Evolutionary conservation across 2,113 vertebrate species (phyloP).

Genomic region (Telmatochromis bifrenatus): DNA sequence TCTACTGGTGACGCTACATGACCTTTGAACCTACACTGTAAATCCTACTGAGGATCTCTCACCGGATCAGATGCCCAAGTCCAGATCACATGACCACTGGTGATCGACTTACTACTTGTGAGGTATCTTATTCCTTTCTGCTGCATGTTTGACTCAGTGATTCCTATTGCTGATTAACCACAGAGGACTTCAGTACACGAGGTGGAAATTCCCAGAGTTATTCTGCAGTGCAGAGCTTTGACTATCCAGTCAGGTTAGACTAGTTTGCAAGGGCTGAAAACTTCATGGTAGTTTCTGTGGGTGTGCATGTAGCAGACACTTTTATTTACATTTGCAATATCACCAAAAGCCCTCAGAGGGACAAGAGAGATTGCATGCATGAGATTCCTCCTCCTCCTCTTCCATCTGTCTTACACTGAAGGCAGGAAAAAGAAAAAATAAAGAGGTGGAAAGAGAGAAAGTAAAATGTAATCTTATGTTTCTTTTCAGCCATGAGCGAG

Average conservation of each 20-base stretch:
- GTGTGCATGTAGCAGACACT: not conserved
- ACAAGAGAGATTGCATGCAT: not conserved
- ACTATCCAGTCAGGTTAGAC: constrained; percentile 3
- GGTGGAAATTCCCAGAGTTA: constrained; percentile 16
- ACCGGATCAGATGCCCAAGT: constrained; percentile 7
- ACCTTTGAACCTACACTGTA: constrained; percentile 17
- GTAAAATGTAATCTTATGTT: not conserved
- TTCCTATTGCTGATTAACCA: constrained; percentile 48
- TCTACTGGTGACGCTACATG: not conserved
- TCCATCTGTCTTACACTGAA: not conserved
- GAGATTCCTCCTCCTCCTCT: not conserved
- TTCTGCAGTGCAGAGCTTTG: not conserved
- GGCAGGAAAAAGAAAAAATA: not conserved
- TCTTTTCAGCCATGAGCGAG: not conserved
- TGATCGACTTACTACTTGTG: not conserved
- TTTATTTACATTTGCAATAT: constrained; percentile 6
- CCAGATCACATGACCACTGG: constrained; percentile 26
- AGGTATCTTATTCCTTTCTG: constrained; percentile 40
- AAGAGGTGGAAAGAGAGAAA: not conserved
- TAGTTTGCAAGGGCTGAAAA: not conserved
- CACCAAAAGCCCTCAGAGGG: not conserved
- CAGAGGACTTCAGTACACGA: not conserved
- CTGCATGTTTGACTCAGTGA: constrained; percentile 34
- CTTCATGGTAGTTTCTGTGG: not conserved
- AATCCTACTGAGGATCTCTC: not conserved